A percentile compares a stretch with the other conserved stretches of the same genome.
These are phyloP conservation scores for Cossypha caffra DNA, from an alignment of 2,797 vertebrate species.

Conservation along the genomic window DNA sequence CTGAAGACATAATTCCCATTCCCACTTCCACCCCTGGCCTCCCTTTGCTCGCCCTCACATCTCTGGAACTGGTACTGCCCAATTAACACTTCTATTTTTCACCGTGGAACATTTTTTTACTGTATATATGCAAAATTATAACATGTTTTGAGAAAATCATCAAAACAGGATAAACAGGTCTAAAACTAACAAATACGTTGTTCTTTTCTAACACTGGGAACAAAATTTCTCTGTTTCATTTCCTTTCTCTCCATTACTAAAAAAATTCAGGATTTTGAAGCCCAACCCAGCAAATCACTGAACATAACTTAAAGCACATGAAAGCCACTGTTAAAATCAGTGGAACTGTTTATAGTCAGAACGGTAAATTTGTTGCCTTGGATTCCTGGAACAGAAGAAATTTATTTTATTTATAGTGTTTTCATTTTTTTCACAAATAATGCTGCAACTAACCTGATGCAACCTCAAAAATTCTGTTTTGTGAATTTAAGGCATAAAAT, in stretches of 20 bases:
- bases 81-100: fast-evolving
- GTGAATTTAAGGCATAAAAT: neutral
- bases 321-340: neutral
- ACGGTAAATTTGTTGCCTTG: neutral
- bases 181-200: neutral
- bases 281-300: neutral
- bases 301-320: neutral
- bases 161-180: neutral
- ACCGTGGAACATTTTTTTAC: neutral
- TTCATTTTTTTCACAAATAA: neutral
- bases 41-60: neutral
- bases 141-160: neutral
- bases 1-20: neutral
- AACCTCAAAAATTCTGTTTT: neutral
- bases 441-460: neutral
- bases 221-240: fast-evolving
- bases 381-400: neutral
- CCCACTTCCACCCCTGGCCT: neutral
- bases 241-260: neutral
- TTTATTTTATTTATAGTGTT: neutral
- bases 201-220: neutral
- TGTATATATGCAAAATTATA: neutral
- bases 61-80: neutral
- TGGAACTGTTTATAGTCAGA: neutral
- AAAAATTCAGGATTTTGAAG: neutral